Percentiles rank a stretch among this genome's conserved stretches.
Conservation (phyloP, 2,888 invertebrate species). For the Leuctra nigra region DNA sequence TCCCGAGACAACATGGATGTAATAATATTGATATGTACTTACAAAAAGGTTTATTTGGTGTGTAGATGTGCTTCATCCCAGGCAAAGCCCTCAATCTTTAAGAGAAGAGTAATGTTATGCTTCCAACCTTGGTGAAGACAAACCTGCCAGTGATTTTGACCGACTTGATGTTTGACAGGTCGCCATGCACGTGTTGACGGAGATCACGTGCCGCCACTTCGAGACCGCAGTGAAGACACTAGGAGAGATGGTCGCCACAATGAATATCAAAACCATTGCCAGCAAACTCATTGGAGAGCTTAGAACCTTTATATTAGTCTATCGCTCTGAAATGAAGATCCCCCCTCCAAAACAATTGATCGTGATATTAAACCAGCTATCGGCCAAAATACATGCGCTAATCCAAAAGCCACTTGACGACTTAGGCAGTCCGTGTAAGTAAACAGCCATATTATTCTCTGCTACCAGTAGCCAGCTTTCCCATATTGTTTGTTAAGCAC, state of each 20-base stretch:
- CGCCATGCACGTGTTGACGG: constrained; percentile 52
- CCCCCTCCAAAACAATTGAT: constrained; percentile 38
- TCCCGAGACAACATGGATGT: too few relatives aligned
- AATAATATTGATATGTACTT: too few relatives aligned
- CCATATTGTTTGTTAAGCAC: too few relatives aligned
- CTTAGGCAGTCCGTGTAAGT: constrained; percentile 7
- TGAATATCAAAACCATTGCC: constrained; percentile 46
- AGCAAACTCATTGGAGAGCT: constrained; percentile 49
- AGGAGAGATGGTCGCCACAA: constrained; percentile 43
- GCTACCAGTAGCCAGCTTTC: too few relatives aligned
- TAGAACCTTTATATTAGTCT: constrained; percentile 51
- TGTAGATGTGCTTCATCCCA: too few relatives aligned
- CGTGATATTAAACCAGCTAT: constrained; percentile 37
- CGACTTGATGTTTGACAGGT: constrained; percentile 42
- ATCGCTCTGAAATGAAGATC: constrained; percentile 41
- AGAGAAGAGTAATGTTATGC: too few relatives aligned
- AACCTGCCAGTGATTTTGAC: too few relatives aligned
- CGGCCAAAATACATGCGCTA: constrained; percentile 35
- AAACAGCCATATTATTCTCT: too few relatives aligned
- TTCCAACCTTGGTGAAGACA: too few relatives aligned
- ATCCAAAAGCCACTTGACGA: constrained; percentile 32
- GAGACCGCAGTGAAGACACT: constrained; percentile 56
- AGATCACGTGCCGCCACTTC: constrained; percentile 53
- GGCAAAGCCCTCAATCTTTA: too few relatives aligned
- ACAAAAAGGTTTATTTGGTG: too few relatives aligned